A percentile compares a stretch with the other conserved stretches of the same genome.
phyloP scores from a whole-genome alignment of 2,888 invertebrate species.

The Cephus runcator region DNA sequence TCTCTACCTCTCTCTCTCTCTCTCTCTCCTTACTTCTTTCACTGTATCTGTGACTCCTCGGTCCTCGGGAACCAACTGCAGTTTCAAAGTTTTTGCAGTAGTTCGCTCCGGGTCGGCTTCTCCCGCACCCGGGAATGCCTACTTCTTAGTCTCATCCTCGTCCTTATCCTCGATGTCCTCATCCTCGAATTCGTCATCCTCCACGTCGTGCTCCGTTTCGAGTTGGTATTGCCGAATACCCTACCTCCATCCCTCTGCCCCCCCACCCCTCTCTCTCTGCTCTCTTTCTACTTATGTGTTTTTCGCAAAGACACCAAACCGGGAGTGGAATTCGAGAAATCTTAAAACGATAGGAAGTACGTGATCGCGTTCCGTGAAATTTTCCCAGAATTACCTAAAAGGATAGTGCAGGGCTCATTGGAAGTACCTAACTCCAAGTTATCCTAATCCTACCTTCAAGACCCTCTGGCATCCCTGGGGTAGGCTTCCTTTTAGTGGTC shows the following conservation, averaged over 20 bases:
- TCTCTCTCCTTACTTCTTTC: constrained; percentile 21
- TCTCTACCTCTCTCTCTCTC: constrained; percentile 29
- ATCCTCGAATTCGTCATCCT: not conserved
- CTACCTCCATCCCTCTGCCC: not conserved
- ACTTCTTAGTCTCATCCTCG: not conserved
- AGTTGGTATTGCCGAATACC: not conserved
- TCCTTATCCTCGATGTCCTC: not conserved
- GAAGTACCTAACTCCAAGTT: not conserved
- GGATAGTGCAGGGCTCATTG: not conserved
- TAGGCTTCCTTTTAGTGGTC: not conserved
- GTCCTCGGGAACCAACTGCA: constrained; percentile 43
- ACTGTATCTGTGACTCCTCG: constrained; percentile 6
- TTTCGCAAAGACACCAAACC: not conserved
- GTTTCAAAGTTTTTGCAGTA: constrained; percentile 49
- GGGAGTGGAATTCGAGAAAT: not conserved
- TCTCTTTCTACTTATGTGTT: constrained; percentile 5
- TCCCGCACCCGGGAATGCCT: constrained; percentile 34
- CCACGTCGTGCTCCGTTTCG: not conserved
- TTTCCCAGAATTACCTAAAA: not conserved
- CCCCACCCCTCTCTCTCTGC: constrained; percentile 13
- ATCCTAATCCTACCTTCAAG: not conserved
- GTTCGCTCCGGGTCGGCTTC: constrained; percentile 24
- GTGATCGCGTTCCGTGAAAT: not conserved
- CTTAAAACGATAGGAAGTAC: not conserved
- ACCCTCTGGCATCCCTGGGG: not conserved